Base-by-base conservation (phyloP, 2,888 invertebrate species). In the Agrochola lychnidis region DNA sequence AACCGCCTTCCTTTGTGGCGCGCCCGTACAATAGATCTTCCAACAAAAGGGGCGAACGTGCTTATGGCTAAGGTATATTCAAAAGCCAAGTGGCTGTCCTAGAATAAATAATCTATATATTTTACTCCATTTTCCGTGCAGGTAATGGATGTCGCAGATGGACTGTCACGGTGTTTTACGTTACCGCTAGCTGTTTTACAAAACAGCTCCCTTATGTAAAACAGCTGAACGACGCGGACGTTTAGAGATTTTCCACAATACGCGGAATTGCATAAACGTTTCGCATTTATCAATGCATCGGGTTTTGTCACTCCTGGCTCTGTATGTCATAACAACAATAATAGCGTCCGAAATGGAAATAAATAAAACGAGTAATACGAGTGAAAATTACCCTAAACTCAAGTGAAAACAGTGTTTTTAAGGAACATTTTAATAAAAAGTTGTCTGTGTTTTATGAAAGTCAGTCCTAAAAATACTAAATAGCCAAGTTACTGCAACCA, bases 31-130 rank as follows among this genome's bases (percentile, higher is more conserved):
- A 81, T 61, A 73, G 76, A 70, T 62, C 6, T 30, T 57, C 36
- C 3, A 59, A 76, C 72, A 70, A 84, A 67, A 62, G 69, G n/a
- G 48, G 25, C 25, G 40, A 79, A 22, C 81, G 30, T 72, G 62
- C 69, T 61, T 30, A 62, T 45, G 45, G 36, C 36, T 56, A 19
- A 53, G 56, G 25, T 69, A 71, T 71, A 25, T 69, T 74, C 45
- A 68, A 64, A 71, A 74, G 42, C 69, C 40, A 69, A 72, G 63
- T 56, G 59, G 59, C 25, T 36, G 12, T 25, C 36, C 14, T 42
- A 40, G 12, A 66, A 45, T 62, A 66, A 40, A 56, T 10, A n/a
- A 63, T 45, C 19, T 25, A 25, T 57, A 45, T 40, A 59, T 45
- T 40, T 36, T 40, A 48, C 19, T 51, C n/a, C 1, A 22, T 42